A percentile compares a stretch with the other conserved stretches of the same genome.
phyloP scores from a whole-genome alignment of 2,888 invertebrate species.

The Callinectes sapidus region DNA sequence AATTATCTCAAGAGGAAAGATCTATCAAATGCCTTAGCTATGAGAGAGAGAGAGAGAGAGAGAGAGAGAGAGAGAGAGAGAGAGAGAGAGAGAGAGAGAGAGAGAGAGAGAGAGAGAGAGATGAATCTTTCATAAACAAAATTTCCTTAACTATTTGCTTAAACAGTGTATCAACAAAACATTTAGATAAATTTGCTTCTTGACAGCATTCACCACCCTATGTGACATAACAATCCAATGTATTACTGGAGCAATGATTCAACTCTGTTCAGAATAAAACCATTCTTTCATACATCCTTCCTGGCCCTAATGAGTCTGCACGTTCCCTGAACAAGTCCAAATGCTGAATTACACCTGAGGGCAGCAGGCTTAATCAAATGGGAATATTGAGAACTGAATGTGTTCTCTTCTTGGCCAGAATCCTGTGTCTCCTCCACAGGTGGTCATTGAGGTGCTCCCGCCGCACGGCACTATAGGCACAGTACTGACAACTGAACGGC shows the following conservation, averaged over 20 bases:
- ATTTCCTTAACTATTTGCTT: not conserved
- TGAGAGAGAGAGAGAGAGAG: slow-evolving; percentile 26
- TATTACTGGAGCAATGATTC: not conserved
- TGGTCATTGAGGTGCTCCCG: slow-evolving; percentile 69
- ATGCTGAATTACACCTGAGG: not conserved
- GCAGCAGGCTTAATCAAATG: slow-evolving; percentile 33
- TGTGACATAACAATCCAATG: not conserved
- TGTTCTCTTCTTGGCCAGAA: slow-evolving; percentile 54
- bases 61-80: slow-evolving; percentile 20
- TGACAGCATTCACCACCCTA: not conserved
- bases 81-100: slow-evolving; percentile 35
- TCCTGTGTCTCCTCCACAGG: slow-evolving; percentile 59
- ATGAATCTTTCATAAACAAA: not conserved
- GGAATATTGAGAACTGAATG: slow-evolving; percentile 39
- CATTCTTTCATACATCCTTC: not conserved
- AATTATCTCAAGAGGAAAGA: not conserved
- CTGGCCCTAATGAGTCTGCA: not conserved
- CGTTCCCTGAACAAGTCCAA: not conserved
- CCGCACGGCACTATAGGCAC: slow-evolving; percentile 60
- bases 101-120: slow-evolving; percentile 28
- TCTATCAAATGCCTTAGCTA: not conserved
- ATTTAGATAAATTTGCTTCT: not conserved
- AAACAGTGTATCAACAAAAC: not conserved
- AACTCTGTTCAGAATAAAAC: not conserved
- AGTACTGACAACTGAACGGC: slow-evolving; percentile 57